Evolutionary conservation across 92 coral and sea anemone species (phyloP).

Genomic region (Heteractis magnifica): DNA sequence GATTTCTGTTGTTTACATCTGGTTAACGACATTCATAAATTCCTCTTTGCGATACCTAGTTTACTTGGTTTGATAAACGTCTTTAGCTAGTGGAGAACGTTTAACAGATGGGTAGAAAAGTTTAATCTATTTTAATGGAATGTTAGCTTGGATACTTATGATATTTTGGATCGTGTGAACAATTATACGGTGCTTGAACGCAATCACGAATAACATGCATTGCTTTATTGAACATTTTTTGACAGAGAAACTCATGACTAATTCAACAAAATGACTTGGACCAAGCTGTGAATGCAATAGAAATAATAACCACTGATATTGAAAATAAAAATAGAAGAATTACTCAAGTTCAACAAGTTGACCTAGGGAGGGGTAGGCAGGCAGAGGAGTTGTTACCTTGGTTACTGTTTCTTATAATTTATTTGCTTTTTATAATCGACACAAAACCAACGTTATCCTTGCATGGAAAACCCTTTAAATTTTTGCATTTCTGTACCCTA

Average conservation of each 20-base stretch:
- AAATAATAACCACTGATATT: neutral
- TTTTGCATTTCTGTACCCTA: no score
- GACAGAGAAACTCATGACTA: neutral
- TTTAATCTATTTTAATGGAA: neutral
- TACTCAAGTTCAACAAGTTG: neutral
- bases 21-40: conserved; percentile 1
- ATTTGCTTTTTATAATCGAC: no score
- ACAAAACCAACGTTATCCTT: no score
- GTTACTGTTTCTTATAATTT: no score
- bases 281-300: neutral
- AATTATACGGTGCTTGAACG: conserved; percentile 10
- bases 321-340: neutral
- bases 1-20: conserved; percentile 23
- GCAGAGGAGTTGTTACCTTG: neutral
- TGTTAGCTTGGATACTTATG: neutral
- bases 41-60: neutral
- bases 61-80: neutral
- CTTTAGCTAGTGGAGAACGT: neutral
- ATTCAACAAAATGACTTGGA: neutral
- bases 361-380: neutral
- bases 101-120: neutral
- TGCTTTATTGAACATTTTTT: neutral
- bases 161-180: conserved; percentile 4
- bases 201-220: neutral
- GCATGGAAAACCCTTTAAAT: no score